Evolutionary conservation across 2,888 invertebrate genomes (phyloP), one percentile per base, ranked within the genome.

Genomic region (Troglohyphantes excavatus): DNA sequence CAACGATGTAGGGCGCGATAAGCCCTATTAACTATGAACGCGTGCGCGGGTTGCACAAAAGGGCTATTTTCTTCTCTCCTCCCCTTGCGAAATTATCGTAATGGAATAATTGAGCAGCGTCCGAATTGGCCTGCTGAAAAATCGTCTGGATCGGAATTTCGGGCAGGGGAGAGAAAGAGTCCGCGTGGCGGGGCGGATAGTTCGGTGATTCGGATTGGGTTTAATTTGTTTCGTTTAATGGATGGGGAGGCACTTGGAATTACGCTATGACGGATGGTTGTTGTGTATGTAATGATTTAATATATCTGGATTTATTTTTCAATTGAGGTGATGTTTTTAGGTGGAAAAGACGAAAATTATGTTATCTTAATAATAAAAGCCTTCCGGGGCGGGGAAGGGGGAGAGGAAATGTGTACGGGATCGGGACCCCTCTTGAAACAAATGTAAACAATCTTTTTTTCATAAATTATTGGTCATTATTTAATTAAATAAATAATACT

Each of bases 41-140:
- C 87, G 87, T 87, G 87, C 79, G 17, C 33, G 13, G 79, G 19
- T 46, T 79, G 2, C 46, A 2, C 21, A 70, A 78, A 59, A 63
- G 53, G 26, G 19, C 9, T n/a, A 21, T 46, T 39, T 75, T n/a
- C n/a, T 13, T 53, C 53, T 53, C 53, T 53, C n/a, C n/a, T n/a
- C 13, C 17, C 53, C 5, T 9, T 39, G 61, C 23, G 61, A 70
- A 82, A 89, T 89, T 89, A 89, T 68, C 82, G 76, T 89, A 89
- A 89, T 89, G 88, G 88, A 89, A 89, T 89, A 89, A 89, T 89
- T 89, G 88, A 89, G 75, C 59, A 89, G 88, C 39, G 17, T 59
- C 59, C 21, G n/a, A 78, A 43, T 68, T 53, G 53, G 79, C 70
- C 43, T 9, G 46, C 43, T 89, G 88, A 89, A 89, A 89, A 89